phyloP scores from a whole-genome alignment of 2,113 vertebrate species.

The Clarias magur region DNA sequence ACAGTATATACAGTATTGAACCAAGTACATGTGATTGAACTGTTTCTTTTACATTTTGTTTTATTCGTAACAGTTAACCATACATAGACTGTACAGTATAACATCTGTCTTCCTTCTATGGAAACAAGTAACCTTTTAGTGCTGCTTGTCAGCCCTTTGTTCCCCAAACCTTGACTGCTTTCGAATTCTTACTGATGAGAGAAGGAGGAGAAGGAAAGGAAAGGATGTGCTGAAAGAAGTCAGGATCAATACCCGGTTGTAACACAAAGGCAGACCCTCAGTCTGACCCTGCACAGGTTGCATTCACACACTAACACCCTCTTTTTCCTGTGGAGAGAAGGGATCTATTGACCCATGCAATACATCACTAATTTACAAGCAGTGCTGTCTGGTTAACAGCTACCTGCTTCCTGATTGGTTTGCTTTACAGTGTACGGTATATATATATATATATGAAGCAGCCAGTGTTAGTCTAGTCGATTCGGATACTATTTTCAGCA shows the following conservation, averaged over 20 bases:
- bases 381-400: conserved; percentile 34
- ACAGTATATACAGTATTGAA: not conserved
- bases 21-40: not conserved
- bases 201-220: not conserved
- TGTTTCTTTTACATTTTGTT: not conserved
- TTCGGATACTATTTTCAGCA: not conserved
- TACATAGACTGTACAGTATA: not conserved
- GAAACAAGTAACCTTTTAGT: not conserved
- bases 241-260: conserved; percentile 15
- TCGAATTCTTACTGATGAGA: not conserved
- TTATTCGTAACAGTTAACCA: not conserved
- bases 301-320: not conserved
- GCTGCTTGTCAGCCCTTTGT: not conserved
- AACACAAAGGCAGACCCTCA: conserved; percentile 35
- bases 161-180: conserved; percentile 5
- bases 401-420: conserved; percentile 20
- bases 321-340: conserved; percentile 35
- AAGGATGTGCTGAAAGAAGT: conserved; percentile 15
- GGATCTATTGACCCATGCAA: conserved; percentile 49
- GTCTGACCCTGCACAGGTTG: not conserved
- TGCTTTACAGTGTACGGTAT: not conserved
- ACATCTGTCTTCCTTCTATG: not conserved
- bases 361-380: conserved; percentile 24
- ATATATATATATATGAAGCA: not conserved
- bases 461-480: not conserved